Conservation (phyloP, 2,113 vertebrate genomes). For the Marcusenius ussheri region DNA sequence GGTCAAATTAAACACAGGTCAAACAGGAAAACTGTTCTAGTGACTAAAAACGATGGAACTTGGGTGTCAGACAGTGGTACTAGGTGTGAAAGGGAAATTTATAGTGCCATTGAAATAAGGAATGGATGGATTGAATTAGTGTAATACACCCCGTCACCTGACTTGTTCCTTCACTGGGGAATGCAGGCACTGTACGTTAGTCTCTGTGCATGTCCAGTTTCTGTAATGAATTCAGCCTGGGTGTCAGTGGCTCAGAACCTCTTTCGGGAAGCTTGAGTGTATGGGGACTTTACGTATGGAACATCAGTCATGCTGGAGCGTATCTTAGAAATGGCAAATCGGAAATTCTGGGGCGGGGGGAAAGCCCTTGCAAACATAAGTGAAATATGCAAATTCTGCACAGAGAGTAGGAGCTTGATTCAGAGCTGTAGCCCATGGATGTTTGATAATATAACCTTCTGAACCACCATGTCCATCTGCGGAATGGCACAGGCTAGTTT, state of each 20-base stretch:
- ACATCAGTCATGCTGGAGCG: neutral
- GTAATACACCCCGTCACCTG: neutral
- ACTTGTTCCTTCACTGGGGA: neutral
- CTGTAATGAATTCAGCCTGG: neutral
- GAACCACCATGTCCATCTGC: neutral
- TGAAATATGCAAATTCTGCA: neutral
- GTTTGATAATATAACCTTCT: neutral
- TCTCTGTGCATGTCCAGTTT: neutral
- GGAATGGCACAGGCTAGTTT: neutral
- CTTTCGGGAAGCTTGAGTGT: neutral
- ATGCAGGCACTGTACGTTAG: neutral
- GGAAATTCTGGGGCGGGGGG: neutral
- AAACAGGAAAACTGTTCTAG: neutral
- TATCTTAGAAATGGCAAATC: neutral
- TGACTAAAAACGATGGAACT: neutral
- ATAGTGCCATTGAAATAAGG: neutral
- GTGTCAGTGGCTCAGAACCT: neutral
- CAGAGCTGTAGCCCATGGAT: neutral
- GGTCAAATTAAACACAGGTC: neutral
- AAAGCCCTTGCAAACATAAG: neutral
- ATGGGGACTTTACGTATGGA: neutral
- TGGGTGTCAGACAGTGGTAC: neutral
- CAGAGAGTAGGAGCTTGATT: neutral
- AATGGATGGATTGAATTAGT: neutral
- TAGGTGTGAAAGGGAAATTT: neutral